Conservation (phyloP, 2,113 vertebrate genomes). For the Muscicapa adusta region DNA sequence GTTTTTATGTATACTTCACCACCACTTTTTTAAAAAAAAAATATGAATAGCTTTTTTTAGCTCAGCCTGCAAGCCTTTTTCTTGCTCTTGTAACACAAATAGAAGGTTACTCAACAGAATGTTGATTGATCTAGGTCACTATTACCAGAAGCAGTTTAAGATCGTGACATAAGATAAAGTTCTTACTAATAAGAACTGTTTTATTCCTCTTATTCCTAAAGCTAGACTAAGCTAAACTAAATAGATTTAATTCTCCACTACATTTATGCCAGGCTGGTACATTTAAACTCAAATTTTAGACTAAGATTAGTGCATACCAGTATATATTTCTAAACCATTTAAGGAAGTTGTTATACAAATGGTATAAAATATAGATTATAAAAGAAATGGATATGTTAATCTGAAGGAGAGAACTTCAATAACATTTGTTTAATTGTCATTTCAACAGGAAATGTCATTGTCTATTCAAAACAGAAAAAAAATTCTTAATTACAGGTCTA, state of each 20-base stretch:
- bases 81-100: neutral
- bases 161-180: neutral
- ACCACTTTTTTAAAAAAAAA: neutral
- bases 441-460: neutral
- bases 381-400: neutral
- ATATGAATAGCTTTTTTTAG: neutral
- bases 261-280: neutral
- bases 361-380: neutral
- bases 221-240: neutral
- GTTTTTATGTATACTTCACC: neutral
- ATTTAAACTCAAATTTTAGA: neutral
- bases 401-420: neutral
- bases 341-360: neutral
- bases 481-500: neutral
- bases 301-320: rapidly evolving
- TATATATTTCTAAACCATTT: neutral
- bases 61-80: neutral
- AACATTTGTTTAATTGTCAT: neutral
- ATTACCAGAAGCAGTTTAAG: neutral
- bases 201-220: neutral
- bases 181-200: neutral
- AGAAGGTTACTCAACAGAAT: neutral
- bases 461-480: neutral
- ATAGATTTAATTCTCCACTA: neutral
- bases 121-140: neutral